phyloP scores from a whole-genome alignment of 2,113 vertebrate genomes.

The Ovis canadensis region DNA sequence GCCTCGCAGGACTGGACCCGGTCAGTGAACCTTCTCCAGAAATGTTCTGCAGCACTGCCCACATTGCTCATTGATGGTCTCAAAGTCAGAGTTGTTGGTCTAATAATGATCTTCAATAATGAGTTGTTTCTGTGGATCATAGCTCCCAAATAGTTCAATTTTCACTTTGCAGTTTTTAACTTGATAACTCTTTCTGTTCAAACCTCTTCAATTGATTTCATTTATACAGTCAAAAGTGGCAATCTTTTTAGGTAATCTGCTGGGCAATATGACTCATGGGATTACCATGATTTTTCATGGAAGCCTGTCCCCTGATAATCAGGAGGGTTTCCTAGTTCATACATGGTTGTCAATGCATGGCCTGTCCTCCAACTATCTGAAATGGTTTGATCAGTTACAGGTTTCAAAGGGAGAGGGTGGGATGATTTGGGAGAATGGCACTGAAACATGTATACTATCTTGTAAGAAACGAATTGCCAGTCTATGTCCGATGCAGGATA shows the following conservation, averaged over 20 bases:
- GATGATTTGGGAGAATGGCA: too few species aligned
- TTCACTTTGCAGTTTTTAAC: constrained; percentile 84
- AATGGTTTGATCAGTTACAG: constrained; percentile 86
- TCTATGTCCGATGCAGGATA: too few species aligned
- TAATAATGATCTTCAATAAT: constrained; percentile 91
- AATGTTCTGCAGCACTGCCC: constrained; percentile 86
- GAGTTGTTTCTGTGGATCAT: constrained; percentile 88
- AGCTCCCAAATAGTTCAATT: constrained; percentile 90
- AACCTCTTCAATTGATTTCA: constrained; percentile 79
- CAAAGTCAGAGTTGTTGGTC: constrained; percentile 88
- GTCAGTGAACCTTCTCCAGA: constrained; percentile 79
- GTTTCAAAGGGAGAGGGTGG: constrained; percentile 72
- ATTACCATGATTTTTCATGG: constrained; percentile 92
- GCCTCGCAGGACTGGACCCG: accelerated
- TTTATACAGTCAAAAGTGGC: background rate
- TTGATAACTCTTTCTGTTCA: constrained; percentile 86
- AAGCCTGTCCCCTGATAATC: constrained; percentile 93
- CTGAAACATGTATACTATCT: too few species aligned
- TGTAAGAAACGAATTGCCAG: too few species aligned
- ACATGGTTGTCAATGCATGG: constrained; percentile 95
- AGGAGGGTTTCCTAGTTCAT: constrained; percentile 95
- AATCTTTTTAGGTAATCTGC: constrained; percentile 82
- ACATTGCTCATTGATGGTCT: constrained; percentile 88
- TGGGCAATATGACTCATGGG: constrained; percentile 91
- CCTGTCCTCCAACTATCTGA: constrained; percentile 95